Conservation (phyloP, 2,797 vertebrate genomes). For the Anniella stebbinsi region DNA sequence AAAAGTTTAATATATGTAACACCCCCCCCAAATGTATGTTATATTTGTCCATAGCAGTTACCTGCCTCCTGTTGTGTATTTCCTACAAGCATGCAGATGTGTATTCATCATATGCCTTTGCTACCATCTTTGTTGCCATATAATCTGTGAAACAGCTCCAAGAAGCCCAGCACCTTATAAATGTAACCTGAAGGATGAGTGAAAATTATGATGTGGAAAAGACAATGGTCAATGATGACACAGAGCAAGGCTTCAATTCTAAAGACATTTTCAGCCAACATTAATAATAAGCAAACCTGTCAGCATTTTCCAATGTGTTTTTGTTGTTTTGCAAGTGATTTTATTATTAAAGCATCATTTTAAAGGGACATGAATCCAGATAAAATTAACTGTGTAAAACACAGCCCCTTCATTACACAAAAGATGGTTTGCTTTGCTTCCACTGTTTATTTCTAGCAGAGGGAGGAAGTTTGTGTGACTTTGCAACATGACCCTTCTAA, state of each 20-base stretch:
- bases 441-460: conserved; percentile 11
- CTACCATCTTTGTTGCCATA: not conserved
- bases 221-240: not conserved
- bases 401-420: conserved; percentile 19
- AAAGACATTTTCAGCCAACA: conserved; percentile 13
- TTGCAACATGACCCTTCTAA: not conserved
- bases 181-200: not conserved
- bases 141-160: not conserved
- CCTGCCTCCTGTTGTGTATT: not conserved
- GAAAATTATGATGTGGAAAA: conserved; percentile 22
- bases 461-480: not conserved
- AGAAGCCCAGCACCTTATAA: not conserved
- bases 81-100: not conserved
- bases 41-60: not conserved
- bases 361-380: conserved; percentile 7
- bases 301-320: conserved; percentile 9
- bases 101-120: conserved; percentile 14
- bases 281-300: conserved; percentile 38
- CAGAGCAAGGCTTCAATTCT: conserved; percentile 23
- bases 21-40: not conserved
- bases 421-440: not conserved
- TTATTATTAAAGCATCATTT: conserved; percentile 29
- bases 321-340: conserved; percentile 24
- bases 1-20: not conserved
- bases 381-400: conserved; percentile 41